Evolutionary conservation across 2,888 invertebrate genomes (phyloP).

Genomic region (Antitype chi): DNA sequence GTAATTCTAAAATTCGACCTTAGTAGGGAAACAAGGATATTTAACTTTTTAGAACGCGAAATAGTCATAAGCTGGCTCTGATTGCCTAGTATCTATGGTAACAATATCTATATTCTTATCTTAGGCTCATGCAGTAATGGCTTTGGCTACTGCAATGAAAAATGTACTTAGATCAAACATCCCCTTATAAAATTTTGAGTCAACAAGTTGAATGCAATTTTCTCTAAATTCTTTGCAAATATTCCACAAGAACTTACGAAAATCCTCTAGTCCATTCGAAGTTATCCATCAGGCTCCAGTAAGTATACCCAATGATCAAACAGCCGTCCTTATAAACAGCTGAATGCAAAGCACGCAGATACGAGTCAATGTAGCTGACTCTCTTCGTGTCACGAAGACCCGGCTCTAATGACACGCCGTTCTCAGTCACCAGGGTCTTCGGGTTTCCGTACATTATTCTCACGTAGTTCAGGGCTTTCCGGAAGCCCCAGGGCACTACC

Average conservation of each 20-base stretch:
- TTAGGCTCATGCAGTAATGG: too few relatives aligned
- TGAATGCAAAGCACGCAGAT: conserved; percentile 84
- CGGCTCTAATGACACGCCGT: conserved; percentile 89
- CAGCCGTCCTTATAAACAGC: conserved; percentile 90
- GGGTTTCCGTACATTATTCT: conserved; percentile 91
- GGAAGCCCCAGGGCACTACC: conserved; percentile 92
- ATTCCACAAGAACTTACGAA: conserved; percentile 81
- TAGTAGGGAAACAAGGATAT: too few relatives aligned
- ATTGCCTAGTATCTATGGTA: too few relatives aligned
- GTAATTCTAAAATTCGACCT: too few relatives aligned
- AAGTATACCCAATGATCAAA: conserved; percentile 92
- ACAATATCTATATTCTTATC: too few relatives aligned
- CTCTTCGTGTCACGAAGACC: conserved; percentile 86
- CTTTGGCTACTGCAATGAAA: too few relatives aligned
- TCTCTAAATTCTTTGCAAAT: background rate
- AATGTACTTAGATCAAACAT: too few relatives aligned
- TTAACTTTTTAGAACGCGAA: too few relatives aligned
- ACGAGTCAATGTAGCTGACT: conserved; percentile 88
- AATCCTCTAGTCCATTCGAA: conserved; percentile 95
- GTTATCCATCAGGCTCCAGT: conserved; percentile 95
- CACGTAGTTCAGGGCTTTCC: conserved; percentile 92
- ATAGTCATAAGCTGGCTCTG: too few relatives aligned
- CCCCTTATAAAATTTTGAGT: too few relatives aligned
- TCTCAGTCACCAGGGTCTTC: conserved; percentile 91
- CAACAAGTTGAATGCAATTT: too few relatives aligned